Evolutionary conservation across 2,888 invertebrate species (phyloP), one percentile per base, ranked within the genome.

Genomic region (Zygaena filipendulae): DNA sequence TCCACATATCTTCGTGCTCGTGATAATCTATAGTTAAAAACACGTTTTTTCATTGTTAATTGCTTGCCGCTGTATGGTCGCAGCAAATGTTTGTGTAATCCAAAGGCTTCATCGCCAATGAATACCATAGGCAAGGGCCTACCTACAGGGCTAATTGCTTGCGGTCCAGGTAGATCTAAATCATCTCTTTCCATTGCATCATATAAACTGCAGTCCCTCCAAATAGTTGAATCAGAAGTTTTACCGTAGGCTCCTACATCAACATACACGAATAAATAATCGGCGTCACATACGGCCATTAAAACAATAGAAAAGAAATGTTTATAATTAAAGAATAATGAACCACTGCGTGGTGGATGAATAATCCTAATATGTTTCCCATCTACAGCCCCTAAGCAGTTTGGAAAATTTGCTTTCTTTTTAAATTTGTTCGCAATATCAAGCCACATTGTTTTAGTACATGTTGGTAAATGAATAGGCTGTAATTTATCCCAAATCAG

Each of bases 261-360:
- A 29, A 43, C 38, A 36, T 39, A 45, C 25, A 37, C 40, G 33
- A 48, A 48, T 38, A 37, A 33, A 31, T 33, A 48, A 36, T 44
- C 42, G 22, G 40, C 38, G 37, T 46, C 45, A 25, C 39, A 36
- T 32, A 23, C 35, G 16, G 16, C 16, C 16, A 16, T 7, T 16
- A 16, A 16, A 4, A 16, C 16, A 16, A 16, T 16, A 6, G 4
- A 42, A 43, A 6, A 7, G 16, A 6, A 16, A 6, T 30, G 22
- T 14, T 34, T 28, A 21, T 34, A 34, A 22, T 34, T 34, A 16
- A 30, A 25, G 25, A 27, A 30, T 22, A 34, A 18, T 14, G 34
- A 33, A 13, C 33, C 33, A 30, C 27, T 30, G 8, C 30, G 22
- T 14, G 16, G 13, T 16, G 29, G 33, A 19, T 30, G 33, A n/a